These are phyloP conservation scores for Eubasilissa regina DNA, from an alignment of 1,140 invertebrate genomes.

Conservation along the genomic window DNA sequence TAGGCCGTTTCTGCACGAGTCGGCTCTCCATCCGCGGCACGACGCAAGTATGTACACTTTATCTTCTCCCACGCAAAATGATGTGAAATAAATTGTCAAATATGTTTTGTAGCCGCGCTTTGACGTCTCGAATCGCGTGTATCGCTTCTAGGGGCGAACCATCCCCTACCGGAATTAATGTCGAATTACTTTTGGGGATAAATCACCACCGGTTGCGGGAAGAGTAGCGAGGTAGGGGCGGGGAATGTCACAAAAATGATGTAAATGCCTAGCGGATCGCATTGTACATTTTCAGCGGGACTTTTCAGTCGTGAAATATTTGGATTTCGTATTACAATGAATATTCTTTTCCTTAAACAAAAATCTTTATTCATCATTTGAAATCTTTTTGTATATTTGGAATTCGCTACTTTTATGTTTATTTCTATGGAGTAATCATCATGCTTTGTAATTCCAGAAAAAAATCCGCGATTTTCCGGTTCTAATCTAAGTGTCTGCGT, in stretches of 20 bases:
- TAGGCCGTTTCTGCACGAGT: too few relatives aligned
- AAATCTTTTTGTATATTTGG: constrained; percentile 17
- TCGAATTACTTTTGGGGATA: constrained; percentile 42
- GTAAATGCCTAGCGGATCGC: constrained; percentile 45
- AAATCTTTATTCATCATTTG: constrained; percentile 24
- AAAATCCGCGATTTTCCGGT: background rate
- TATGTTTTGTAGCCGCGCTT: too few relatives aligned
- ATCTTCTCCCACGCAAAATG: too few relatives aligned
- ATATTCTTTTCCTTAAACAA: background rate
- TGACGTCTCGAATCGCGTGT: constrained; percentile 7
- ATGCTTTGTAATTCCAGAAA: constrained; percentile 4
- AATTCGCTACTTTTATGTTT: background rate
- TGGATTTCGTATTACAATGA: constrained; percentile 26
- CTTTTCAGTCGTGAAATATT: constrained; percentile 34
- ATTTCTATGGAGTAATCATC: constrained; percentile 4
- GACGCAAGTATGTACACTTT: too few relatives aligned
- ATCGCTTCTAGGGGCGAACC: background rate
- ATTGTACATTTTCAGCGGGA: constrained; percentile 28
- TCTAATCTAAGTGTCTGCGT: too few relatives aligned
- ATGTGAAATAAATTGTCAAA: too few relatives aligned
- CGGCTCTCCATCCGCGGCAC: too few relatives aligned
- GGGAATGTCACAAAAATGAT: constrained; percentile 45
- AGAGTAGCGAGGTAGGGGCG: background rate
- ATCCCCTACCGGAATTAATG: constrained; percentile 39
- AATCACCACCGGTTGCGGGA: constrained; percentile 37